phyloP scores from a whole-genome alignment of 2,113 vertebrate genomes.

The Melierax canorus region DNA sequence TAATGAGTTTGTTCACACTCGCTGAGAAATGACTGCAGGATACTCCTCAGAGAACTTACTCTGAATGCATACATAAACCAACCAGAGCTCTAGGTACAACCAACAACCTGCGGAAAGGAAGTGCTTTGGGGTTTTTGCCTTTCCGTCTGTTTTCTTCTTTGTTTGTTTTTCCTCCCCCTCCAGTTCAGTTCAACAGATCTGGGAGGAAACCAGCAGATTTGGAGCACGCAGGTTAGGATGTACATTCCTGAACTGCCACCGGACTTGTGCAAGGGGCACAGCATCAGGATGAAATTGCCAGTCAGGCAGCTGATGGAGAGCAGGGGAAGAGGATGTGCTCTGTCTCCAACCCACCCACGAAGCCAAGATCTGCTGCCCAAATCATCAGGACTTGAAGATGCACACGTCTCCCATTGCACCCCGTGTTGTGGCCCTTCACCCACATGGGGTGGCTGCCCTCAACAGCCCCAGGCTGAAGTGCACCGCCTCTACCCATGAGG shows the following conservation, averaged over 20 bases:
- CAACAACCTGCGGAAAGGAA: not conserved
- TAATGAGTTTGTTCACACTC: slow-evolving; percentile 74
- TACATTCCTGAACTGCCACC: not conserved
- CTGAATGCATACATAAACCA: slow-evolving; percentile 61
- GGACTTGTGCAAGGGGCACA: not conserved
- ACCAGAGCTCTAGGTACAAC: slow-evolving; percentile 35
- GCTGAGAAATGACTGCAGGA: slow-evolving; percentile 70
- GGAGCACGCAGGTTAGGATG: not conserved
- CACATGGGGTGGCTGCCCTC: not conserved
- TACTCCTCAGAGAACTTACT: slow-evolving; percentile 69
- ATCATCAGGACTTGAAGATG: not conserved
- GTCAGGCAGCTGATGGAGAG: fast-evolving
- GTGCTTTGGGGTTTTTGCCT: not conserved
- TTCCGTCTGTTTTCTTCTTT: not conserved
- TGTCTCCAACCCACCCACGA: not conserved
- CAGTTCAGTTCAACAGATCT: not conserved
- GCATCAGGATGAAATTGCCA: fast-evolving
- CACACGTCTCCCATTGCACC: fast-evolving
- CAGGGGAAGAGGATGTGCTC: not conserved
- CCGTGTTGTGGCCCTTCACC: not conserved
- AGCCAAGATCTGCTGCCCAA: not conserved
- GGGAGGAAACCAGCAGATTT: not conserved
- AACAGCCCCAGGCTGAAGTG: not conserved
- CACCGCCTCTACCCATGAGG: not conserved
- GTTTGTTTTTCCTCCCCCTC: not conserved